These are phyloP conservation scores for Talpa occidentalis DNA, from an alignment of 2,113 vertebrate species.

Conservation along the genomic window DNA sequence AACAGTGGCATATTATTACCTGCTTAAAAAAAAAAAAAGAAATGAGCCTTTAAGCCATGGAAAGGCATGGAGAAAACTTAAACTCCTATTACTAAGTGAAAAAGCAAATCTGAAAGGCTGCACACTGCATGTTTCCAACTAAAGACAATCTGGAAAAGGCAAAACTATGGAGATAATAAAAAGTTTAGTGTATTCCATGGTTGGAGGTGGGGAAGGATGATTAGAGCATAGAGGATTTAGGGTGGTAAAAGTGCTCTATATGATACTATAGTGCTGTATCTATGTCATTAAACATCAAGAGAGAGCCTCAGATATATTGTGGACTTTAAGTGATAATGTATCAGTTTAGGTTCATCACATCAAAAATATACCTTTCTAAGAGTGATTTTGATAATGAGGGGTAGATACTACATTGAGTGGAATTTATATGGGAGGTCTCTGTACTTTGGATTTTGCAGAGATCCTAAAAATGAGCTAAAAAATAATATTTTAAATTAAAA, in stretches of 20 bases:
- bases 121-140: background rate
- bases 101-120: background rate
- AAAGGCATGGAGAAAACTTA: too few relatives aligned
- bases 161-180: background rate
- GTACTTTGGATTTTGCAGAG: background rate
- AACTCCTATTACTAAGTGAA: background rate
- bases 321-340: background rate
- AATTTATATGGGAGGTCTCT: background rate
- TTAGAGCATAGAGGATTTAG: background rate
- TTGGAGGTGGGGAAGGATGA: background rate
- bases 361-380: background rate
- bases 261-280: background rate
- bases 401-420: background rate
- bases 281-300: background rate
- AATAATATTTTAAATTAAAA: background rate
- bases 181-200: background rate
- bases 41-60: background rate
- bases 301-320: background rate
- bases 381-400: background rate
- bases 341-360: background rate
- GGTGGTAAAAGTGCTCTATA: background rate
- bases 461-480: too few relatives aligned
- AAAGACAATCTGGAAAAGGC: background rate
- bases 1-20: background rate
- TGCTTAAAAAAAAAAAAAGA: background rate